Evolutionary conservation across 2,113 vertebrate species (phyloP).

Genomic region (Meles meles): DNA sequence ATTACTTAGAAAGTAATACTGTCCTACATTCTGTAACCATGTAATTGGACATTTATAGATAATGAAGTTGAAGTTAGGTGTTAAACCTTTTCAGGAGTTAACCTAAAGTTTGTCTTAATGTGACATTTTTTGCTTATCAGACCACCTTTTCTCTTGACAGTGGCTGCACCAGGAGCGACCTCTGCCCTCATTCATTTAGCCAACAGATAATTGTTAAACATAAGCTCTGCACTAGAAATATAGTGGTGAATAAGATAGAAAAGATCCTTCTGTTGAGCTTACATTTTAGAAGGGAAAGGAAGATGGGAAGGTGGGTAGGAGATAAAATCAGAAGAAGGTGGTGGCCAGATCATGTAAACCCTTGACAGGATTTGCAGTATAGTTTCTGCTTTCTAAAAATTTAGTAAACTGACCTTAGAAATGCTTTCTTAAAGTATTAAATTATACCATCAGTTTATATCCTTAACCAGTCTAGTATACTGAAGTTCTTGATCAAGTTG

Average conservation of each 20-base stretch:
- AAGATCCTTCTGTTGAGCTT: neutral
- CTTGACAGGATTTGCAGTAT: neutral
- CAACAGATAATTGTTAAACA: neutral
- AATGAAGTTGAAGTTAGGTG: neutral
- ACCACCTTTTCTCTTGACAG: neutral
- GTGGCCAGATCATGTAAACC: neutral
- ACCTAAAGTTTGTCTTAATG: neutral
- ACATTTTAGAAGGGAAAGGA: neutral
- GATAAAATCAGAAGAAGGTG: neutral
- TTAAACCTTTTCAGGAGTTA: neutral
- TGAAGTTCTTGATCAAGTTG: neutral
- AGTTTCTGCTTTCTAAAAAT: conserved; percentile 28
- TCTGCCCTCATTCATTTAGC: neutral
- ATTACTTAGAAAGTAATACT: neutral
- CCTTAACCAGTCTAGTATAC: neutral
- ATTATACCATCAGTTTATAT: neutral
- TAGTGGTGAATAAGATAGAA: neutral
- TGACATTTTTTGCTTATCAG: neutral
- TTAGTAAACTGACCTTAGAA: neutral
- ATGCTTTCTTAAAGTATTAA: neutral
- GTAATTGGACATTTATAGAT: neutral
- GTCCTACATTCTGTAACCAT: neutral
- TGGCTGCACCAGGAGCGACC: neutral
- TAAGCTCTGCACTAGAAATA: neutral
- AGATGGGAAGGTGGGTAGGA: neutral